These are phyloP conservation scores for Stramonita haemastoma DNA, from an alignment of 2,888 invertebrate genomes.

Conservation along the genomic window DNA sequence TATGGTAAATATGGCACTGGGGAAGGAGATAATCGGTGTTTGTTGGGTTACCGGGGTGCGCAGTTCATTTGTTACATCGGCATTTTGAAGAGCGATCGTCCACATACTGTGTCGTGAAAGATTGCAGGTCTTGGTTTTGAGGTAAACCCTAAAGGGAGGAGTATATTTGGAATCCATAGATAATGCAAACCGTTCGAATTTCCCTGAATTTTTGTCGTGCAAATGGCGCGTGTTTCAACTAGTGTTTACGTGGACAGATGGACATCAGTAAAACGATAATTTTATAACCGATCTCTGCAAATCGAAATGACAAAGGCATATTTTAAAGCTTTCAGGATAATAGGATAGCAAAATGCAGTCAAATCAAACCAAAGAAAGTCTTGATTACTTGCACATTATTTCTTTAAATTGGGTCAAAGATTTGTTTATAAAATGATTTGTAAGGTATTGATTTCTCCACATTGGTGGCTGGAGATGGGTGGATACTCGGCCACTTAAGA, in stretches of 20 bases:
- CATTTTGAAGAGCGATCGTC: neutral
- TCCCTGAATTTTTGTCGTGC: slow-evolving; percentile 67
- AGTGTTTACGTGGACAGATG: slow-evolving; percentile 48
- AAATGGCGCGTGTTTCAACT: slow-evolving; percentile 70
- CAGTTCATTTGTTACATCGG: slow-evolving; percentile 39
- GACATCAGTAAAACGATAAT: neutral
- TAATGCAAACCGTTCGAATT: slow-evolving; percentile 61
- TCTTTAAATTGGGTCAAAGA: neutral
- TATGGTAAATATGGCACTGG: slow-evolving; percentile 52
- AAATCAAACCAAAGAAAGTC: neutral
- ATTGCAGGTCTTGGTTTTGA: neutral
- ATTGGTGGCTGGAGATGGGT: too few species aligned
- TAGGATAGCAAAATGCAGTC: neutral
- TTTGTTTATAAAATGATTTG: too few species aligned
- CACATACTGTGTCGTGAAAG: neutral
- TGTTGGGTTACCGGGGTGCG: slow-evolving; percentile 48
- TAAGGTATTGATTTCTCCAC: too few species aligned
- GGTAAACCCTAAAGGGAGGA: neutral
- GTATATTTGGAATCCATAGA: neutral
- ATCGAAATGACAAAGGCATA: neutral
- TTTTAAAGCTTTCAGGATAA: neutral
- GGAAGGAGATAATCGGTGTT: slow-evolving; percentile 46
- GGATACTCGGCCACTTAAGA: too few species aligned
- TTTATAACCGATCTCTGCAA: neutral
- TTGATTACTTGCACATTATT: neutral